Percentiles rank a stretch among this genome's conserved stretches.
phyloP scores from a whole-genome alignment of 1,140 invertebrate species.

The Dufourea novaeangliae region DNA sequence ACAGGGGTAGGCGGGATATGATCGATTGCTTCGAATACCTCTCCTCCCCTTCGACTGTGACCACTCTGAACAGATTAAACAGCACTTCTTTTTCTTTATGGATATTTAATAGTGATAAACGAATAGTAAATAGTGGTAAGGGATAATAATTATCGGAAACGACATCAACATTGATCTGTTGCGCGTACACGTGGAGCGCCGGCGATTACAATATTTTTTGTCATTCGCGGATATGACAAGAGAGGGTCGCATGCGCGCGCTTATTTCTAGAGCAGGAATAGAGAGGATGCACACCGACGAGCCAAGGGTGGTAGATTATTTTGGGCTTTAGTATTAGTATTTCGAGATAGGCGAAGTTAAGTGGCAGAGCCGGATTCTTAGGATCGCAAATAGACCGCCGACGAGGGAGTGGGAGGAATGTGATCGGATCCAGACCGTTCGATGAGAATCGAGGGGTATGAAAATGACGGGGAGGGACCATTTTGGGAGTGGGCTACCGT shows the following conservation, averaged over 20 bases:
- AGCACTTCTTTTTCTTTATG: conserved; percentile 55
- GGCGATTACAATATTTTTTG: conserved; percentile 9
- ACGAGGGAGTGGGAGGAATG: background rate
- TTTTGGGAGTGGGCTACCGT: too few species aligned
- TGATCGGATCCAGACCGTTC: background rate
- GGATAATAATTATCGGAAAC: conserved; percentile 37
- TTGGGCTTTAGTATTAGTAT: conserved; percentile 81
- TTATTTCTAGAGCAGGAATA: conserved; percentile 19
- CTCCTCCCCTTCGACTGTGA: conserved; percentile 23
- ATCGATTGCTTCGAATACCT: too few species aligned
- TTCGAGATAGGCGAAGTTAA: conserved; percentile 48
- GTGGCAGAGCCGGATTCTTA: conserved; percentile 24
- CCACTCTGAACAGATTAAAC: conserved; percentile 49
- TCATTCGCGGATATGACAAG: conserved; percentile 10
- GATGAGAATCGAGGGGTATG: too few species aligned
- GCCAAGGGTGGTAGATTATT: conserved; percentile 68
- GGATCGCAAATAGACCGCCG: conserved; percentile 53
- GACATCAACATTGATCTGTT: conserved; percentile 23
- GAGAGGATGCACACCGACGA: conserved; percentile 13
- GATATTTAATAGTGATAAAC: conserved; percentile 54
- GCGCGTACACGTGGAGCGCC: background rate
- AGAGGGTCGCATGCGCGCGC: conserved; percentile 26
- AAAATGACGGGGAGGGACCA: too few species aligned
- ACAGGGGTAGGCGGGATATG: background rate
- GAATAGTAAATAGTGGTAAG: conserved; percentile 59